Evolutionary conservation across 2,888 invertebrate genomes (phyloP).

Genomic region (Dichetophora obliterata): DNA sequence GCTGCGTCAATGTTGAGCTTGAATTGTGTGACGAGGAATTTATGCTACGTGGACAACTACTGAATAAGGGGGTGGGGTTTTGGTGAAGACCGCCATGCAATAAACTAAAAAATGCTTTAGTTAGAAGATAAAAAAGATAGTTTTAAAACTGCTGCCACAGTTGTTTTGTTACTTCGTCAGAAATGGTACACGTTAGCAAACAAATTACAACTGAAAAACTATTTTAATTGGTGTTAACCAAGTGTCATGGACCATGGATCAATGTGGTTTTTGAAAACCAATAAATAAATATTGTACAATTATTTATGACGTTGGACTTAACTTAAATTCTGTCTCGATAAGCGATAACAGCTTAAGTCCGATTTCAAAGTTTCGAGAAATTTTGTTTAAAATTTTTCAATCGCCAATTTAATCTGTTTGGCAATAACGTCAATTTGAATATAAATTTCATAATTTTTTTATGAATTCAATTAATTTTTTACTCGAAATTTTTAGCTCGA

Average conservation of each 20-base stretch:
- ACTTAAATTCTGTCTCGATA: too few relatives aligned
- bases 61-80: neutral
- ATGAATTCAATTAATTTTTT: too few relatives aligned
- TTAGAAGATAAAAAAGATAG: neutral
- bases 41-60: neutral
- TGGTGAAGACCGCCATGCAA: neutral
- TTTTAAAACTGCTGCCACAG: neutral
- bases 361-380: too few relatives aligned
- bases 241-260: neutral
- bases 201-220: neutral
- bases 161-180: neutral
- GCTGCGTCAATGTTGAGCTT: neutral
- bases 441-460: too few relatives aligned
- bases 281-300: too few relatives aligned
- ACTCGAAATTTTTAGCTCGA: too few relatives aligned
- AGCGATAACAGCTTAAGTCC: too few relatives aligned
- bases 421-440: too few relatives aligned
- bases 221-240: conserved; percentile 18
- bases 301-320: too few relatives aligned
- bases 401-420: too few relatives aligned
- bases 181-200: neutral
- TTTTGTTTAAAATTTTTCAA: too few relatives aligned
- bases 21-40: neutral
- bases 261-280: too few relatives aligned
- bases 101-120: neutral